A percentile compares a stretch with the other conserved stretches of the same genome.
Conservation (phyloP, 2,113 vertebrate species). For the Prunella himalayana region DNA sequence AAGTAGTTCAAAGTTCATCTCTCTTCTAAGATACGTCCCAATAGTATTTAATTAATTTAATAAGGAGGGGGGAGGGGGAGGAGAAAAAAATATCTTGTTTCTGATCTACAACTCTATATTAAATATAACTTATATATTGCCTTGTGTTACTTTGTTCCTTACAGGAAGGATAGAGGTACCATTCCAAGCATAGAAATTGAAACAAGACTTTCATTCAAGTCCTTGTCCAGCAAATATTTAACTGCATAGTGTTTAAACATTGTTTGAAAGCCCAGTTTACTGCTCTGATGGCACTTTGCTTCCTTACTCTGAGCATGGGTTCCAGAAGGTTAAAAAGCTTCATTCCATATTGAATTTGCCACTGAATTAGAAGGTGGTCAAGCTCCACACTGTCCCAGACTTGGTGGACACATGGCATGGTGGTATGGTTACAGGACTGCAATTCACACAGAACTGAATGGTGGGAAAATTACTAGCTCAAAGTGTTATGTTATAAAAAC, state of each 20-base stretch:
- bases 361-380: not conserved
- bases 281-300: not conserved
- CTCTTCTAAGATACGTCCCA: not conserved
- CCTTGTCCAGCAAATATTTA: not conserved
- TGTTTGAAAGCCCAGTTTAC: not conserved
- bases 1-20: no score
- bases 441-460: not conserved
- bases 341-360: not conserved
- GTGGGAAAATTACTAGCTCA: not conserved
- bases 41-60: not conserved
- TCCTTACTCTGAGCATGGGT: not conserved
- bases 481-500: not conserved
- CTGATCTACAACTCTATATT: not conserved
- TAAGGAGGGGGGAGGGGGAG: fast-evolving
- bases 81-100: not conserved
- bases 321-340: not conserved
- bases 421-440: not conserved
- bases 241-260: not conserved
- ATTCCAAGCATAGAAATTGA: not conserved
- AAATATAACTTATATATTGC: not conserved
- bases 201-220: not conserved
- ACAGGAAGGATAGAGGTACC: not conserved
- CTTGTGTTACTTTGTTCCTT: not conserved
- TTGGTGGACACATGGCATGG: fast-evolving
- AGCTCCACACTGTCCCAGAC: not conserved